These are phyloP conservation scores for Spisula solida DNA, from an alignment of 2,888 invertebrate genomes.

Conservation along the genomic window DNA sequence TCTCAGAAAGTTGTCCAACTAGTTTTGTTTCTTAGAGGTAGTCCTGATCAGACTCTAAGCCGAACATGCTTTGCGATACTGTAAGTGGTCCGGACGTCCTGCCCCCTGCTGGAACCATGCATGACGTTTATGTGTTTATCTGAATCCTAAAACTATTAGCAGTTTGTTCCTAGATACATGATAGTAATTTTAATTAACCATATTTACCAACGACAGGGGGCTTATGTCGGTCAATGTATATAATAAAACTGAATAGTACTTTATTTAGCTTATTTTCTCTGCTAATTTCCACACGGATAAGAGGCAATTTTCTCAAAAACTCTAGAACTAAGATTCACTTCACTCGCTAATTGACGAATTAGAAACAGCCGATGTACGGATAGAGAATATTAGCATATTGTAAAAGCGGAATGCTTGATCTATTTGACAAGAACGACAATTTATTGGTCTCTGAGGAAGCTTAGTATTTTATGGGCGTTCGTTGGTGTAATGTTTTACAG, in stretches of 20 bases:
- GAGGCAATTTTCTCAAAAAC: slow-evolving; percentile 19
- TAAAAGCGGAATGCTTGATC: slow-evolving; percentile 30
- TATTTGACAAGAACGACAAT: slow-evolving; percentile 32
- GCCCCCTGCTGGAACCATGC: no score
- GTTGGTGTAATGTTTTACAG: background rate
- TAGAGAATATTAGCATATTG: slow-evolving; percentile 20
- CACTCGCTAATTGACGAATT: slow-evolving; percentile 23
- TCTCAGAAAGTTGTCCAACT: no score
- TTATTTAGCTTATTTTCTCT: background rate
- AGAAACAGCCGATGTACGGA: background rate
- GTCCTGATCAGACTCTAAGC: no score
- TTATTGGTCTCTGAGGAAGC: slow-evolving; percentile 30
- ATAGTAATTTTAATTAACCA: no score
- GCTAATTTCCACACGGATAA: background rate
- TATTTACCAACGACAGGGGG: no score
- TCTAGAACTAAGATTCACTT: background rate
- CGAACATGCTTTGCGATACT: no score
- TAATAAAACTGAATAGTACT: background rate
- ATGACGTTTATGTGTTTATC: no score
- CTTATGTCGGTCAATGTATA: background rate
- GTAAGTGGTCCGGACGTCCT: no score
- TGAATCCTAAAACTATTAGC: no score
- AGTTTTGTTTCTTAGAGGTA: no score
- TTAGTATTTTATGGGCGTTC: slow-evolving; percentile 24
- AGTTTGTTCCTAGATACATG: no score